Base-by-base conservation (phyloP, 2,113 vertebrate species). In the Lathamus discolor region DNA sequence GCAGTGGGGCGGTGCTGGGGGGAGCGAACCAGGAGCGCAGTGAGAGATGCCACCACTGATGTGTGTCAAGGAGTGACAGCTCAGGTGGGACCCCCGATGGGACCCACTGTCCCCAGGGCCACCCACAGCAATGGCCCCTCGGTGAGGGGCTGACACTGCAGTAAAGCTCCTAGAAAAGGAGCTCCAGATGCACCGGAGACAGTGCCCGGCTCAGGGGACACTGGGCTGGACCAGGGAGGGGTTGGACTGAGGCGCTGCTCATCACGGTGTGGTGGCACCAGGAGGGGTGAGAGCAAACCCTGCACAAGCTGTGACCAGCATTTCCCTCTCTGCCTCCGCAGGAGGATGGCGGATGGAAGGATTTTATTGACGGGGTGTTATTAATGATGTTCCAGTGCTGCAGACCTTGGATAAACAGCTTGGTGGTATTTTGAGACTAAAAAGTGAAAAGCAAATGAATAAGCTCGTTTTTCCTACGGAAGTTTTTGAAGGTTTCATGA, bases 371-470 rank as follows among this genome's bases (percentile, higher is more conserved):
- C 28, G 37, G 41, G 5, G 49, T 70, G 49, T 66, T 83, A 73
- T 8, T 87, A 75, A 75, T 91, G 59, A 48, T 0, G 28, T 20
- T 48, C 7, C 84, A 69, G 66, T 37, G 77, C 54, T 72, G 69
- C 64, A 87, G 83, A 62, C 69, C 43, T 89, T 81, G 52, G 46
- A 51, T 61, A 93, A 97, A 95, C 41, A 91, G 52, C 52, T 49
- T 1, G 37, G 66, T 24, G 55, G 41, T 91, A 89, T 96, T 96
- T 91, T 84, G 86, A 91, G 91, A 59, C 57, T 46, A 78, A 70
- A 93, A 96, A 92, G 92, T 81, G 52, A 88, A 95, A 93, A 35
- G 17, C 46, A 92, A 92, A 88, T 51, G 92, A 94, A 91, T 3
- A 64, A 92, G 74, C 51, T 20, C 0, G 8, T 57, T 69, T 86